phyloP scores from a whole-genome alignment of 2,113 vertebrate species.

The Mustela lutreola region DNA sequence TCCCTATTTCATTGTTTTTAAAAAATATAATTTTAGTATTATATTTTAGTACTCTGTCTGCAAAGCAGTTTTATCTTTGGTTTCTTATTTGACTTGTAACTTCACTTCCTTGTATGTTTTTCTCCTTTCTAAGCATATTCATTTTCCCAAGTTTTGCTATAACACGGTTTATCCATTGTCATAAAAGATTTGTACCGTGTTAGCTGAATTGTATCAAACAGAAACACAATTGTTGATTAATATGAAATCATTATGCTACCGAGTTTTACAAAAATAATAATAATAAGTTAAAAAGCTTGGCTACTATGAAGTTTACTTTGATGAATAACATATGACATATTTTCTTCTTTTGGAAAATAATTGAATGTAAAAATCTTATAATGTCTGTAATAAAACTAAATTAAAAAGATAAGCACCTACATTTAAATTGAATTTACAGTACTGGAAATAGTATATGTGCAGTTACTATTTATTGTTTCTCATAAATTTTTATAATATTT shows the following conservation, averaged over 20 bases:
- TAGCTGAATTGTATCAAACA: background rate
- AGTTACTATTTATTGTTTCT: background rate
- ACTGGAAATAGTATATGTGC: background rate
- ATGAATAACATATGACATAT: background rate
- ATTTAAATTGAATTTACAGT: background rate
- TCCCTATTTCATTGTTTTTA: background rate
- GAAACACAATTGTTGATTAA: background rate
- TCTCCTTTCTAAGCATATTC: background rate
- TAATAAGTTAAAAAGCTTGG: background rate
- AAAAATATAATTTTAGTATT: conserved; percentile 1
- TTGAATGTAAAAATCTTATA: background rate
- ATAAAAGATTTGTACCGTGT: background rate
- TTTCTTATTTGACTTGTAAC: background rate
- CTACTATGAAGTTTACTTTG: background rate
- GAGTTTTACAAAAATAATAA: background rate
- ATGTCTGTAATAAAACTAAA: background rate
- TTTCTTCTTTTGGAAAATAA: background rate
- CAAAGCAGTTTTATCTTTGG: background rate
- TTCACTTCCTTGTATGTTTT: background rate
- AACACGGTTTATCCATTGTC: background rate
- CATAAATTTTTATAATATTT: background rate
- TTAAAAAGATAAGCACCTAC: background rate
- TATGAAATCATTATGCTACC: background rate
- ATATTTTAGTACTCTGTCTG: background rate
- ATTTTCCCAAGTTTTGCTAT: background rate